Percentiles rank a stretch among this genome's conserved stretches.
Evolutionary conservation across 2,888 invertebrate species (phyloP).

Genomic region (Adelphocoris suturalis): DNA sequence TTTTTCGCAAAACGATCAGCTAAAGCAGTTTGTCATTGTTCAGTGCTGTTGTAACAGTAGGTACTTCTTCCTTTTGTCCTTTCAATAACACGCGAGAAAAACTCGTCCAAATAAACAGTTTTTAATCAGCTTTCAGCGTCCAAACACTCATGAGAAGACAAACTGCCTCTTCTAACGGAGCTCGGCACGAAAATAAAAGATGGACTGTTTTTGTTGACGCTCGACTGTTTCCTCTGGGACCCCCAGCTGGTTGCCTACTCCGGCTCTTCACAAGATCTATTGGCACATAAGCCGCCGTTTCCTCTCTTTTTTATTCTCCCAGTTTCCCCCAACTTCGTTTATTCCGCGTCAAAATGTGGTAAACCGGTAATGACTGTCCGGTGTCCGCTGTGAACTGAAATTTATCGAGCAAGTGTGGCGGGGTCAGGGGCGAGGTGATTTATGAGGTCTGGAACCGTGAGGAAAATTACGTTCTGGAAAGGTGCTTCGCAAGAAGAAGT

Average conservation of each 20-base stretch:
- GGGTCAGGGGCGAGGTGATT: too few relatives aligned
- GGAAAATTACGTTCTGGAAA: too few relatives aligned
- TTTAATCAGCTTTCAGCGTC: constrained; percentile 14
- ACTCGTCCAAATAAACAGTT: constrained; percentile 29
- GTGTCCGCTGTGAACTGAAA: not conserved
- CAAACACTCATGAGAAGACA: constrained; percentile 20
- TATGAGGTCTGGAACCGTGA: too few relatives aligned
- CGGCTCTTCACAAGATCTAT: not conserved
- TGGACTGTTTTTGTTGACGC: constrained; percentile 26
- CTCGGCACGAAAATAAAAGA: constrained; percentile 34
- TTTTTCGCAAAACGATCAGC: too few relatives aligned
- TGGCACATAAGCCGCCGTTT: not conserved
- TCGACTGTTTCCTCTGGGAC: constrained; percentile 10
- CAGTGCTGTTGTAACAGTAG: not conserved
- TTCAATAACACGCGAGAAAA: not conserved
- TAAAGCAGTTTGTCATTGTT: too few relatives aligned
- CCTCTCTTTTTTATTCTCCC: not conserved
- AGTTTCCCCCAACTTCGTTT: not conserved
- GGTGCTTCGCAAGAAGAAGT: too few relatives aligned
- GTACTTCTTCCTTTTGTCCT: not conserved
- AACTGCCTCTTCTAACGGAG: not conserved
- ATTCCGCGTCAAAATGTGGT: not conserved
- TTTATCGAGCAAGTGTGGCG: not conserved
- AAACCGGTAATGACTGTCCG: not conserved
- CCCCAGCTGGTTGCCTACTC: not conserved